A percentile compares a stretch with the other conserved stretches of the same genome.
These are phyloP conservation scores for Dysdera silvatica DNA, from an alignment of 1,140 invertebrate species.

Conservation along the genomic window DNA sequence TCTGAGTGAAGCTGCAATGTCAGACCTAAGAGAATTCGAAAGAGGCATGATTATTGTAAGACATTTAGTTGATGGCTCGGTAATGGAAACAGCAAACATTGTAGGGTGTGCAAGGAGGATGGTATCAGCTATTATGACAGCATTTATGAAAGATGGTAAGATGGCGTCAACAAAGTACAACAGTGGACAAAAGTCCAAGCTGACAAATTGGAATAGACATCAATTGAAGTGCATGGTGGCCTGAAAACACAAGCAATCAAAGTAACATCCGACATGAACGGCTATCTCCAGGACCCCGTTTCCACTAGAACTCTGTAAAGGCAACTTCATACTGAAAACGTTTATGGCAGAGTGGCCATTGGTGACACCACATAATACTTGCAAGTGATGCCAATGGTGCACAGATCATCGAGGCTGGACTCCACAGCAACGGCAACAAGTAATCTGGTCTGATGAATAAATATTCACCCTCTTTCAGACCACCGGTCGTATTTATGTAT, in stretches of 20 bases:
- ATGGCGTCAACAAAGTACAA: too few species aligned
- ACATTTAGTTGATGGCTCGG: too few species aligned
- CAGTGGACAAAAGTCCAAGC: neutral
- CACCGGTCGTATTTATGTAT: slow-evolving; percentile 2
- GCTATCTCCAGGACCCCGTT: neutral
- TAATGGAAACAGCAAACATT: too few species aligned
- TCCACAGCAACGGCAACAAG: neutral
- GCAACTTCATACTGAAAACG: neutral
- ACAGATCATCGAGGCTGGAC: neutral
- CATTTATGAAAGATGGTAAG: too few species aligned
- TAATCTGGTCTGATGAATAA: slow-evolving; percentile 15
- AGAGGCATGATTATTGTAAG: too few species aligned
- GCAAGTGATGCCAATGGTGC: neutral
- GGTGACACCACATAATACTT: slow-evolving; percentile 6
- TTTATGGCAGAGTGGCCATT: slow-evolving; percentile 7
- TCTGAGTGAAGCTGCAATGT: too few species aligned
- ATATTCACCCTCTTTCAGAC: slow-evolving; percentile 12
- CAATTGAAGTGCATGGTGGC: too few species aligned
- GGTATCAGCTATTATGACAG: too few species aligned
- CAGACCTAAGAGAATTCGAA: too few species aligned
- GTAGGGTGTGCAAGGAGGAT: too few species aligned
- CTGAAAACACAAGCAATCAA: too few species aligned
- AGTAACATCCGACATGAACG: neutral
- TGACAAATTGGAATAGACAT: too few species aligned
- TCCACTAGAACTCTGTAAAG: neutral